Percentiles rank a stretch among this genome's conserved stretches.
Conservation (phyloP, 2,888 invertebrate genomes). For the Synanthedon vespiformis region DNA sequence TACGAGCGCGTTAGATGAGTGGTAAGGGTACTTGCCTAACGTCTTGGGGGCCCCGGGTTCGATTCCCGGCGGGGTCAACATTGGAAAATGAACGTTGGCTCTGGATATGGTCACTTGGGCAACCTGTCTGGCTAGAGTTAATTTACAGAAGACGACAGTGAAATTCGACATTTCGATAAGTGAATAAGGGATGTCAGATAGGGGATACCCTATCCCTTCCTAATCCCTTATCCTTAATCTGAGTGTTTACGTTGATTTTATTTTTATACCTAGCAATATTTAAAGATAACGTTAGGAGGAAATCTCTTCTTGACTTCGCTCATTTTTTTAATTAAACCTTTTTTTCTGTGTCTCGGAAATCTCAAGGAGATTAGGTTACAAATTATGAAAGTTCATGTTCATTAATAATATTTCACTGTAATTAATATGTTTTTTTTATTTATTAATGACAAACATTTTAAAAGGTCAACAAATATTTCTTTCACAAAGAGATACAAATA, state of each 20-base stretch:
- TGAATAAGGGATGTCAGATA: not conserved
- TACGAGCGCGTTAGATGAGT: no score
- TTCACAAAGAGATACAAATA: no score
- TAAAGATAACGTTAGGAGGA: not conserved
- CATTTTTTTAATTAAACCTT: constrained; percentile 16
- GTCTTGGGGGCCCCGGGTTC: no score
- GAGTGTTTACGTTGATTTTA: not conserved
- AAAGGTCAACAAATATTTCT: not conserved
- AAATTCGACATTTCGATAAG: no score
- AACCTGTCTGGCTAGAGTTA: no score
- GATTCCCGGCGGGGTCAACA: no score
- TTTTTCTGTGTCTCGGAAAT: constrained; percentile 12
- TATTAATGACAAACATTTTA: no score
- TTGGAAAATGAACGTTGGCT: no score
- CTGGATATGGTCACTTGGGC: no score
- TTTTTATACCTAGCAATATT: not conserved
- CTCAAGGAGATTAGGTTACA: constrained; percentile 9
- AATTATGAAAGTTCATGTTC: constrained; percentile 2
- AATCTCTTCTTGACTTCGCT: constrained; percentile 1
- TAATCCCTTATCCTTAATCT: not conserved
- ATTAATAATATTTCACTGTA: not conserved
- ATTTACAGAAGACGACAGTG: no score
- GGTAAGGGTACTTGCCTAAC: no score
- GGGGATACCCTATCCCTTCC: not conserved
- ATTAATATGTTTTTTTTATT: no score